Base-by-base conservation (phyloP, 2,113 vertebrate species). In the Pseudorhombus dupliciocellatus region DNA sequence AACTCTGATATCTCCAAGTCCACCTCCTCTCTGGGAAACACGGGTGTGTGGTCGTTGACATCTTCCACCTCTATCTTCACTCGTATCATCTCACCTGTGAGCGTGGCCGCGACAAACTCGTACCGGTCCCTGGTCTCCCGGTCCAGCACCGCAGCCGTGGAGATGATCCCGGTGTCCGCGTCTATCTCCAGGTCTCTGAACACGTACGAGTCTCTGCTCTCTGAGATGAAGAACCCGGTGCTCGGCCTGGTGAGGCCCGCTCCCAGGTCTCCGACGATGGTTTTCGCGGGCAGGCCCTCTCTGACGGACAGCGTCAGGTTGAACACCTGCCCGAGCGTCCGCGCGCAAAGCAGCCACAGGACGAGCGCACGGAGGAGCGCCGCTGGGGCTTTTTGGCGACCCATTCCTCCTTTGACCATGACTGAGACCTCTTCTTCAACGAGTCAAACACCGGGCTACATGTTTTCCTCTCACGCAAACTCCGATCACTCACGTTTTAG, bases 131-230 rank as follows among this genome's bases (percentile, higher is more conserved):
- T 91, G 57, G 64, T 91, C 92, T 98, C 97, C 44, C 96, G 88
- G 86, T 98, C 97, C 91, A 98, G 90, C 11, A 90, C 51, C 63
- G 93, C 79, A 0, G 95, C 94, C 0, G 97, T 97, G 72, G 94
- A 94, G 81, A 98, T 96, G 58, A 97, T 88, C 64, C 97, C 97
- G 0, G 94, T 96, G 89, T 95, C 95, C 0, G 93, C 75, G 66
- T 96, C 93, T 68, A 98, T 92, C 46, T 96, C 94, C 86, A 98
- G 88, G 77, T 97, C 96, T n/a, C 92, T 92, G 75, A 96, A 92
- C 64, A 98, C 88, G 5, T 94, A 91, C 0, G 96, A 97, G 71
- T 97, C 96, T 9, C 90, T 92, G 66, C 94, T 94, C 75, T 98
- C 97, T 0, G 97, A 97, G 64, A 98, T 92, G 63, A 98, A 93